Percentiles rank a stretch among this genome's conserved stretches.
phyloP scores from a whole-genome alignment of 1,140 invertebrate species.

The Aphaenogaster rudis region DNA sequence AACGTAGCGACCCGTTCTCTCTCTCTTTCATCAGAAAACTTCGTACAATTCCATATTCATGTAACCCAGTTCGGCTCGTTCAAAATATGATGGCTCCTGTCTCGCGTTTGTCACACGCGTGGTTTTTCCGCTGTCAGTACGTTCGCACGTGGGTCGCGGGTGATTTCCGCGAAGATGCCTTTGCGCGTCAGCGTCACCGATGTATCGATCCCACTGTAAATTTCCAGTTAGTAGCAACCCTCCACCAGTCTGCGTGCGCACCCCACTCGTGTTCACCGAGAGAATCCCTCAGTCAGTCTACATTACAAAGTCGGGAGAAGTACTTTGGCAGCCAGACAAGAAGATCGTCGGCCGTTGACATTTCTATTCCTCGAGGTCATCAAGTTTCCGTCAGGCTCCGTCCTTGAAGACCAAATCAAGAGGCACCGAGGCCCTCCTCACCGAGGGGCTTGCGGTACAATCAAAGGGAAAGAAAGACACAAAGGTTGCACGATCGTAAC shows the following conservation, averaged over 20 bases:
- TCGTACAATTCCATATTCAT: slow-evolving; percentile 13
- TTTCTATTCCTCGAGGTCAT: slow-evolving; percentile 6
- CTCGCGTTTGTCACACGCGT: neutral
- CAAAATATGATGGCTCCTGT: slow-evolving; percentile 27
- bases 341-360: slow-evolving; percentile 7
- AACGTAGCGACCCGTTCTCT: neutral
- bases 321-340: slow-evolving; percentile 49
- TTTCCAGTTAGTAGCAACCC: slow-evolving; percentile 80
- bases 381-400: slow-evolving; percentile 8
- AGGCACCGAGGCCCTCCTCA: slow-evolving; percentile 1
- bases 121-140: slow-evolving; percentile 29
- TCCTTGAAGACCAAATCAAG: slow-evolving; percentile 46
- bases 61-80: slow-evolving; percentile 13
- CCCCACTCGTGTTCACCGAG: slow-evolving; percentile 68
- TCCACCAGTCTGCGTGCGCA: slow-evolving; percentile 77
- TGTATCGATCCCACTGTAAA: slow-evolving; percentile 82
- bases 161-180: slow-evolving; percentile 67
- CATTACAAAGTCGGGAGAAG: slow-evolving; percentile 49
- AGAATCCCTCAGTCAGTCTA: slow-evolving; percentile 49
- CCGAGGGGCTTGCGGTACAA: slow-evolving; percentile 38
- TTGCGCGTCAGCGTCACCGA: slow-evolving; percentile 60
- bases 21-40: neutral
- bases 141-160: slow-evolving; percentile 64
- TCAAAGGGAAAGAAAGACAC: neutral
- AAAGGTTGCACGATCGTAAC: neutral